These are phyloP conservation scores for Pemphigus obesinymphae DNA, from an alignment of 1,140 invertebrate genomes.

Conservation along the genomic window DNA sequence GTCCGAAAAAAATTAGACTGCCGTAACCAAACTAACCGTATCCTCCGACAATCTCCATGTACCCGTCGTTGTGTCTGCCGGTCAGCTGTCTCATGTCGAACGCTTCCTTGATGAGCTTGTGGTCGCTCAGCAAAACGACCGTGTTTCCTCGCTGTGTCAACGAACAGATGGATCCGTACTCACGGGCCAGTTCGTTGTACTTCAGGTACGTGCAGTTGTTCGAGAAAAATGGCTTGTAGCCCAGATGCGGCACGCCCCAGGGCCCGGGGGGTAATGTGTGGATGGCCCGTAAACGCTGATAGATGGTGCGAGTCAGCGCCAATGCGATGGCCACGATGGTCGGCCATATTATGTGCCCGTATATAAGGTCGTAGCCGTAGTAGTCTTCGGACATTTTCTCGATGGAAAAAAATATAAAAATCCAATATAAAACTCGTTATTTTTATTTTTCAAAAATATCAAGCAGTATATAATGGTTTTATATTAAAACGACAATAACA, in stretches of 20 bases:
- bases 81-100: slow-evolving; percentile 81
- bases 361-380: slow-evolving; percentile 14
- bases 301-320: slow-evolving; percentile 22
- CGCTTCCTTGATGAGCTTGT: slow-evolving; percentile 73
- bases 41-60: slow-evolving; percentile 79
- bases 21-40: no score
- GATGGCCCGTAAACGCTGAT: slow-evolving; percentile 56
- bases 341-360: no score
- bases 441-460: no score
- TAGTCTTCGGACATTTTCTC: neutral
- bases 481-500: no score
- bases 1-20: no score
- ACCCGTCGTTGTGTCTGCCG: slow-evolving; percentile 74
- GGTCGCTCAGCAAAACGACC: slow-evolving; percentile 79
- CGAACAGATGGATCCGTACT: slow-evolving; percentile 78
- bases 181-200: slow-evolving; percentile 66
- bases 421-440: no score
- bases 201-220: slow-evolving; percentile 71
- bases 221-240: slow-evolving; percentile 70
- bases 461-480: no score
- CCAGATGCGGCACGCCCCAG: slow-evolving; percentile 74
- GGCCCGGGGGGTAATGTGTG: slow-evolving; percentile 74
- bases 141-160: slow-evolving; percentile 72
- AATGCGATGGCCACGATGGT: neutral
- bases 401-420: no score